Base-by-base conservation (phyloP, 1,140 invertebrate species). In the Holcopasites calliopsidis region DNA sequence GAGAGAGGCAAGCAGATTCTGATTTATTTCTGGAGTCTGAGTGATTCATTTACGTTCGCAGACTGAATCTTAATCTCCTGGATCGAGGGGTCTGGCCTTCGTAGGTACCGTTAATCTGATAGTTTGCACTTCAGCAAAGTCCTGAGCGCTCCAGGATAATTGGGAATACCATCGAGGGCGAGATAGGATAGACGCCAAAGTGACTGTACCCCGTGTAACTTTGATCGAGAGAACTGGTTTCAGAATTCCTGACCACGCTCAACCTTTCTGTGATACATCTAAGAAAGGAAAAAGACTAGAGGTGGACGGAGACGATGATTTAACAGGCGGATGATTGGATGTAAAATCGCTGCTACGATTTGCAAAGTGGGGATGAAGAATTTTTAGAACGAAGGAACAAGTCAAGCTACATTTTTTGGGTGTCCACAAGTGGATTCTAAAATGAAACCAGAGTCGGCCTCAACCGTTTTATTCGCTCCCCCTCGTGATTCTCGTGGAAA, bases 91-190 rank as follows among this genome's bases (percentile, higher is more conserved):
- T 23, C 7, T 38, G 26, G 28, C 11, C 40, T 38, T 57, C 68
- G 54, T 49, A 16, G 28, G 13, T 35, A 16, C 11, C 8, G n/a
- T 16, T 64, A 64, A 73, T 73, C 70, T 60, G 60, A 73, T 55
- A 64, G 70, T 73, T 73, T 64, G 70, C 60, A 54, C 60, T 73
- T 42, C 13, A 28, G 23, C 60, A 10, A 55, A 73, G 58, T 64
- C 60, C 38, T 13, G 35, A 31, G 38, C n/a, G 23, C 38, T 44
- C 47, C 47, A 44, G 58, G 70, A 73, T 73, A 73, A 73, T 73
- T 73, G 70, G 70, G 21, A 65, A 44, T 58, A 23, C 40, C 40
- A n/a, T 55, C 26, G 35, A 28, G 13, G 28, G 55, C 28, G 60
- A 47, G 50, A 55, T 62, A 55, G 70, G 26, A 54, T 73, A 35